phyloP scores from a whole-genome alignment of 1,140 invertebrate genomes.

The Orius insidiosus region DNA sequence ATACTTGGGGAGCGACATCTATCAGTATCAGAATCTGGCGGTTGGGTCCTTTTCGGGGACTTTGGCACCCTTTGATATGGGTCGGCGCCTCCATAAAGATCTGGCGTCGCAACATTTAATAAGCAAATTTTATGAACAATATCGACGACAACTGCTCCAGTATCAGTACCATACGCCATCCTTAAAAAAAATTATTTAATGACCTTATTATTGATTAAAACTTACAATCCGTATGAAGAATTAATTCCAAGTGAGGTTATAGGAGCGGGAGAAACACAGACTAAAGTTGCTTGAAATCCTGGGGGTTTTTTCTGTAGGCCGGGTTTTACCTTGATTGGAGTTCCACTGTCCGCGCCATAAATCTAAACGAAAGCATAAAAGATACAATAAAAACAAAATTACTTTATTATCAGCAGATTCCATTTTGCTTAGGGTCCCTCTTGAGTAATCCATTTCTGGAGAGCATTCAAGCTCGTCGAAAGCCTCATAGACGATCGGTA shows the following conservation, averaged over 20 bases:
- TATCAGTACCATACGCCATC: slow-evolving; percentile 91
- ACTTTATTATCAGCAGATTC: slow-evolving; percentile 35
- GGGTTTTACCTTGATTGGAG: slow-evolving; percentile 48
- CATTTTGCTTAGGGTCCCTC: slow-evolving; percentile 13
- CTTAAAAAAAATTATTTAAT: slow-evolving; percentile 32
- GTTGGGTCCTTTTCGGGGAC: slow-evolving; percentile 49
- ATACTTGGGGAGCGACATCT: slow-evolving; percentile 70
- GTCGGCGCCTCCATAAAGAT: slow-evolving; percentile 75
- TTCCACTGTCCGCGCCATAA: slow-evolving; percentile 4
- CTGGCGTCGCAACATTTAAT: slow-evolving; percentile 63
- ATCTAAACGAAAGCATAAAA: slow-evolving; percentile 7
- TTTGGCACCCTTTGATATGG: slow-evolving; percentile 71
- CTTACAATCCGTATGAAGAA: slow-evolving; percentile 92
- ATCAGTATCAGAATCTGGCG: slow-evolving; percentile 28
- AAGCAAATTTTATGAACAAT: slow-evolving; percentile 80
- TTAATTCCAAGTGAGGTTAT: slow-evolving; percentile 84
- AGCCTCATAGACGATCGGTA: slow-evolving; percentile 70
- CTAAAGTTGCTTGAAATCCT: slow-evolving; percentile 88
- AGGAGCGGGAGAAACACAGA: slow-evolving; percentile 75
- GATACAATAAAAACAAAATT: slow-evolving; percentile 12
- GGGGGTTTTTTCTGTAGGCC: slow-evolving; percentile 64
- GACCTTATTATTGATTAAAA: slow-evolving; percentile 22
- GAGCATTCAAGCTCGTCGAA: slow-evolving; percentile 59
- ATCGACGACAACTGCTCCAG: slow-evolving; percentile 85
- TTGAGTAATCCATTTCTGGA: slow-evolving; percentile 56